Conservation (phyloP, 2,888 invertebrate species). For the Lycophotia porphyrea region DNA sequence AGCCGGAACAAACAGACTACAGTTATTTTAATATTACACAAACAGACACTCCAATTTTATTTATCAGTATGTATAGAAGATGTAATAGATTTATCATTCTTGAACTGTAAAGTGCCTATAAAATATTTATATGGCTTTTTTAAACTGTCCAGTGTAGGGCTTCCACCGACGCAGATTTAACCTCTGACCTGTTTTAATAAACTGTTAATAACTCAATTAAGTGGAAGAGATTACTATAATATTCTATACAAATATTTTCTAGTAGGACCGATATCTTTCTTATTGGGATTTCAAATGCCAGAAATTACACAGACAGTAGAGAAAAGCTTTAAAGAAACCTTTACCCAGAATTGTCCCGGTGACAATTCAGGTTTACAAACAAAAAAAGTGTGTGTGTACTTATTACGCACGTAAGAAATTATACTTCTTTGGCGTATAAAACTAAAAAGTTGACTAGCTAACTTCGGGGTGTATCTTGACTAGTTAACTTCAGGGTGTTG, state of each 20-base stretch:
- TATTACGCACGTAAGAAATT: too few species aligned
- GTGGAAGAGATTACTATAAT: constrained; percentile 1
- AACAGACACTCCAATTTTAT: too few species aligned
- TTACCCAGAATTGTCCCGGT: not conserved
- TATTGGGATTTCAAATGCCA: not conserved
- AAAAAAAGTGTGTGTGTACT: too few species aligned
- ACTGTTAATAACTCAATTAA: constrained; percentile 51
- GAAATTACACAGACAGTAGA: not conserved
- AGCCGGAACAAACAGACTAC: too few species aligned
- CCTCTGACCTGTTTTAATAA: constrained; percentile 44
- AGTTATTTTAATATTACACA: too few species aligned
- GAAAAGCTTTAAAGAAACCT: not conserved
- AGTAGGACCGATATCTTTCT: accelerated
- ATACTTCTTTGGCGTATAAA: too few species aligned
- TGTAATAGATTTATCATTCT: not conserved
- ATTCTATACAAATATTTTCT: not conserved
- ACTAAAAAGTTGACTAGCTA: too few species aligned
- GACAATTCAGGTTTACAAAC: not conserved
- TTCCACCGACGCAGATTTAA: constrained; percentile 35
- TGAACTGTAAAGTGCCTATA: not conserved
- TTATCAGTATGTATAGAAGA: too few species aligned
- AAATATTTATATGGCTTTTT: not conserved
- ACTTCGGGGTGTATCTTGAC: too few species aligned
- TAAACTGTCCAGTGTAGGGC: constrained; percentile 22
- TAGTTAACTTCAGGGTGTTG: too few species aligned